A percentile compares a stretch with the other conserved stretches of the same genome.
These are phyloP conservation scores for Chelon auratus DNA, from an alignment of 2,797 vertebrate species.

Conservation along the genomic window DNA sequence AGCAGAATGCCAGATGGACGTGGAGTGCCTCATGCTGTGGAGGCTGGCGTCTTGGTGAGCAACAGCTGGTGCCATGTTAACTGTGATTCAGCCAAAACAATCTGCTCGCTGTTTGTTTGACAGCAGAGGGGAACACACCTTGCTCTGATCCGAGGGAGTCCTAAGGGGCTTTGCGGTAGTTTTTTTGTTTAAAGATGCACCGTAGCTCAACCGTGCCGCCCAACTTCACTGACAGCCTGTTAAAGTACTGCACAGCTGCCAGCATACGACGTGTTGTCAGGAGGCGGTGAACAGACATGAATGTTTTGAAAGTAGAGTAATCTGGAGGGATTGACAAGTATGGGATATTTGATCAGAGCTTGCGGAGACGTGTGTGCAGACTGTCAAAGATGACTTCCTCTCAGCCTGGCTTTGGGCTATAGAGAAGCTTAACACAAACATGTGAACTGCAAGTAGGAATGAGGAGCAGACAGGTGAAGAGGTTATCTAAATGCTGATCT, in stretches of 20 bases:
- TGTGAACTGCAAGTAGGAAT: background rate
- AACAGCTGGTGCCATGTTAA: slow-evolving; percentile 29
- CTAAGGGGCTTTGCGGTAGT: background rate
- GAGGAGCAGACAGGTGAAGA: background rate
- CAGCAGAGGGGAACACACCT: background rate
- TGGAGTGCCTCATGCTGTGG: slow-evolving; percentile 23
- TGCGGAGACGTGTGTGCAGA: background rate
- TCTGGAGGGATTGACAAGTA: background rate
- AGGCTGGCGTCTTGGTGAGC: slow-evolving; percentile 11
- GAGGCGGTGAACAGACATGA: background rate
- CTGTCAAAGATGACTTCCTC: background rate
- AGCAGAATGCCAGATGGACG: slow-evolving; percentile 11
- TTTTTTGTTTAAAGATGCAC: background rate
- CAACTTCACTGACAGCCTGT: background rate
- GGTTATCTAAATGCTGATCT: too few species aligned
- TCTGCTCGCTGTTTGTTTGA: slow-evolving; percentile 19
- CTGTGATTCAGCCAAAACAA: slow-evolving; percentile 21
- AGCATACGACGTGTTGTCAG: background rate
- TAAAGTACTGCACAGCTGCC: background rate
- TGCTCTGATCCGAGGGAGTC: slow-evolving; percentile 2
- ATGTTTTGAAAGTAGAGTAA: background rate
- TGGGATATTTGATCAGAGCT: background rate
- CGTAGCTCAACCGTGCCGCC: background rate
- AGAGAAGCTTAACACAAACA: background rate
- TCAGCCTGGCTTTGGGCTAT: background rate